phyloP scores from a whole-genome alignment of 2,888 invertebrate genomes.

The Siphonodentalium dalli region DNA sequence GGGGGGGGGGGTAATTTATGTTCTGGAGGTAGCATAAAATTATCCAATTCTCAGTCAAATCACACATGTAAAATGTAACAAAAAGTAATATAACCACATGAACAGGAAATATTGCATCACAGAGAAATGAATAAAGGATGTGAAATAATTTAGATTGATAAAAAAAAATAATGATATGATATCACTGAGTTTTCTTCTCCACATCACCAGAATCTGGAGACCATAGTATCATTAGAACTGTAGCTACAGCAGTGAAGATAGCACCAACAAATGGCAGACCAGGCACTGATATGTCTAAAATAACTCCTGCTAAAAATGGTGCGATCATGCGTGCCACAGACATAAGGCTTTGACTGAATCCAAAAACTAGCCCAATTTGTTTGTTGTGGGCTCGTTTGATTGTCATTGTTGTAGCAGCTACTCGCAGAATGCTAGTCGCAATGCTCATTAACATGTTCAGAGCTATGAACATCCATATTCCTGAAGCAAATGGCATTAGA shows the following conservation, averaged over 20 bases:
- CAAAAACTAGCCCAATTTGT: slow-evolving; percentile 58
- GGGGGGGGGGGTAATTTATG: too few species aligned
- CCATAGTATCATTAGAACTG: slow-evolving; percentile 24
- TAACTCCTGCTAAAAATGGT: slow-evolving; percentile 59
- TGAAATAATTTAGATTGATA: too few species aligned
- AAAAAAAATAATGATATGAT: too few species aligned
- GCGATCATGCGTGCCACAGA: slow-evolving; percentile 61
- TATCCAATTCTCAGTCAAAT: too few species aligned
- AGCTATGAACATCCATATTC: slow-evolving; percentile 39
- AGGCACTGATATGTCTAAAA: slow-evolving; percentile 46
- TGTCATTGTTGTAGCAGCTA: slow-evolving; percentile 52
- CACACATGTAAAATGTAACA: too few species aligned
- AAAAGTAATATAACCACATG: too few species aligned
- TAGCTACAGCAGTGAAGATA: slow-evolving; percentile 72
- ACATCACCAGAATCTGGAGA: background rate
- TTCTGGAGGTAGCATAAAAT: too few species aligned
- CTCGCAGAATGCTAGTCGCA: slow-evolving; percentile 54
- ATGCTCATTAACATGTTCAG: slow-evolving; percentile 54
- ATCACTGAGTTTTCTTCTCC: too few species aligned
- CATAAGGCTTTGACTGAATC: slow-evolving; percentile 61
- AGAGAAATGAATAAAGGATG: too few species aligned
- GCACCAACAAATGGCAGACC: slow-evolving; percentile 58
- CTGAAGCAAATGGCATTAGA: slow-evolving; percentile 38
- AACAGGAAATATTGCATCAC: too few species aligned
- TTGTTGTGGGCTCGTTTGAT: slow-evolving; percentile 44